phyloP scores from a whole-genome alignment of 1,140 invertebrate genomes.

The Polypedilum pembai region DNA sequence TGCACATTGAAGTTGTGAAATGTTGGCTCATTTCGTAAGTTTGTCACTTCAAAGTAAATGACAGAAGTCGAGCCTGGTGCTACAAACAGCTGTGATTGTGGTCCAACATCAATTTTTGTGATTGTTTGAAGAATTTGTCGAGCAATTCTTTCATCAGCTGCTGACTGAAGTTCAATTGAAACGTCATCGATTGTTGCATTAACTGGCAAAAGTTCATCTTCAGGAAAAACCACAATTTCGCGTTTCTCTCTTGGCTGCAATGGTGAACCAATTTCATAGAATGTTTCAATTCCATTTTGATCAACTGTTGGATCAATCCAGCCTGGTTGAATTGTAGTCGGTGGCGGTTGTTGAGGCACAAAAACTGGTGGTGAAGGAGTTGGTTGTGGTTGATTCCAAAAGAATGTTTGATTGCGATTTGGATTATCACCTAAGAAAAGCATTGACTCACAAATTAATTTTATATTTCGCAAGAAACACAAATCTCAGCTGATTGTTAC shows the following conservation, averaged over 20 bases:
- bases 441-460: background rate
- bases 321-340: background rate
- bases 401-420: background rate
- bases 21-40: slow-evolving; percentile 46
- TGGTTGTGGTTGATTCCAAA: background rate
- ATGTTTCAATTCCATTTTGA: background rate
- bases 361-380: background rate
- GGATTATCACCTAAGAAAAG: slow-evolving; percentile 5
- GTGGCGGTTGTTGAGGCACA: background rate
- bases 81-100: slow-evolving; percentile 39
- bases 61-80: slow-evolving; percentile 36
- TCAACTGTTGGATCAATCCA: background rate
- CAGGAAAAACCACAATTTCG: background rate
- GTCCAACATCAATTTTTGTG: slow-evolving; percentile 37
- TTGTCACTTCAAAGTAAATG: slow-evolving; percentile 51
- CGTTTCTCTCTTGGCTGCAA: background rate
- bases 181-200: background rate
- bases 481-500: too few relatives aligned
- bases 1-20: slow-evolving; percentile 48
- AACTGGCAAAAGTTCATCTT: background rate
- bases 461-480: too few relatives aligned
- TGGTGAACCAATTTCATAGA: background rate
- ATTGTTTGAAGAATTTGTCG: background rate
- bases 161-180: background rate
- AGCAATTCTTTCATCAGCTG: background rate